A percentile compares a stretch with the other conserved stretches of the same genome.
Evolutionary conservation across 1,140 invertebrate species (phyloP).

Genomic region (Prorops nasuta): DNA sequence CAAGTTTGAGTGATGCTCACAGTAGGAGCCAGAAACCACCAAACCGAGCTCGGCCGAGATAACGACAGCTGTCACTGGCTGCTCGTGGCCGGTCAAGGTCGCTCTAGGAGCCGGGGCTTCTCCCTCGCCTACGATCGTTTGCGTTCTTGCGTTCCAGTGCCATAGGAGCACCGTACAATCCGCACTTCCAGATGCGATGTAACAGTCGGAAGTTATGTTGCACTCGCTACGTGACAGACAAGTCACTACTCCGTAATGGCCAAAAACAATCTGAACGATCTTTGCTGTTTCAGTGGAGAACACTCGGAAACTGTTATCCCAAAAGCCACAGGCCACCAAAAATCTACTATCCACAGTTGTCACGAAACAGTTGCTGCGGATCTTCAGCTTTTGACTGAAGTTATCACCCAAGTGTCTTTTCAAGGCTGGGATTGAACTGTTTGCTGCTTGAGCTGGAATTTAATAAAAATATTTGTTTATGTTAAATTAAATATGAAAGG

Average conservation of each 20-base stretch:
- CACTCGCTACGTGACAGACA: conserved; percentile 95
- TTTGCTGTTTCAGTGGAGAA: conserved; percentile 97
- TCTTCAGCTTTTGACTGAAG: conserved; percentile 91
- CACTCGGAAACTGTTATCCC: conserved; percentile 98
- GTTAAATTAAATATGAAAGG: neutral
- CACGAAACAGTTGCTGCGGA: conserved; percentile 92
- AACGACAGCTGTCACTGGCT: conserved; percentile 89
- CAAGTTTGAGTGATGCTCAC: conserved; percentile 58
- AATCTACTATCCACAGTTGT: conserved; percentile 96
- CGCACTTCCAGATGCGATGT: conserved; percentile 94
- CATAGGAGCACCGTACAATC: conserved; percentile 97
- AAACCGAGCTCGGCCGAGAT: conserved; percentile 97
- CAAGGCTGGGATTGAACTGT: conserved; percentile 63
- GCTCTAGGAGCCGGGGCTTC: conserved; percentile 92
- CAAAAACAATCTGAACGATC: conserved; percentile 97
- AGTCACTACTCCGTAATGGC: conserved; percentile 98
- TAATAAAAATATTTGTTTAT: neutral
- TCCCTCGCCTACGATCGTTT: conserved; percentile 94
- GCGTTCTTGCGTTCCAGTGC: conserved; percentile 97
- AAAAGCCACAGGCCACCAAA: conserved; percentile 97
- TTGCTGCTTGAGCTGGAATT: conserved; percentile 66
- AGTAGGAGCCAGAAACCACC: conserved; percentile 91
- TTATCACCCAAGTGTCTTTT: conserved; percentile 93
- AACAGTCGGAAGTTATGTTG: conserved; percentile 98
- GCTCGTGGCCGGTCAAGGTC: conserved; percentile 95